Evolutionary conservation across 2,113 vertebrate genomes (phyloP), one percentile per base, ranked within the genome.

Genomic region (Hippocampus guttulatus): DNA sequence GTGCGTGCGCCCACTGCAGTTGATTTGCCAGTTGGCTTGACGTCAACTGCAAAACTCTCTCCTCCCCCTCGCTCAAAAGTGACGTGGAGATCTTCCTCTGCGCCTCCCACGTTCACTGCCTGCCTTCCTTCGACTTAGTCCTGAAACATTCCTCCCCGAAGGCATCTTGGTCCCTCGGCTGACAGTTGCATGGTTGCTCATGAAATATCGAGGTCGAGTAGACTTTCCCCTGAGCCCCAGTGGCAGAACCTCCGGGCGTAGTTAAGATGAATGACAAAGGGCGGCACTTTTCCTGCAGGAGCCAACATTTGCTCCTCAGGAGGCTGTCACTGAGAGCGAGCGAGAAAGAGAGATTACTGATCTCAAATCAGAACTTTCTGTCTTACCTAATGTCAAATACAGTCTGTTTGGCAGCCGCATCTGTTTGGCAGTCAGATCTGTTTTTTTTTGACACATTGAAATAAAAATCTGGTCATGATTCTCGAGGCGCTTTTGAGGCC

Each of bases 11-110:
- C 8, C 45, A 69, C 51, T 62, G 49, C 49, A 69, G 65, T 75
- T 76, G 86, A 78, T 84, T 83, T 81, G 74, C 40, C 65, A 66
- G 76, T 88, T 79, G 51, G 75, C 65, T 81, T 89, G 87, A 88
- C 68, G 47, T 86, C 77, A 79, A 62, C 64, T 40, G 6, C 40
- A 75, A 71, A 78, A 85, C 16, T n/a, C 3, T 8, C 70, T 57
- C 54, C 68, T 41, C 58, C 43, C 57, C 25, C 18, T 47, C 33
- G 33, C 25, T 41, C 49, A 30, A 47, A n/a, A 68, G 78, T 52
- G 47, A 73, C 49, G 27, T 73, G 68, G 71, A 74, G 72, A 67
- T 78, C 68, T 76, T 43, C 76, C 30, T 49, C 43, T 66, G 41
- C 15, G 40, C 27, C 25, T 51, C 54, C 51, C 21, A 73, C 77